Conservation (phyloP, 2,888 invertebrate species). For the Alcis repandata region DNA sequence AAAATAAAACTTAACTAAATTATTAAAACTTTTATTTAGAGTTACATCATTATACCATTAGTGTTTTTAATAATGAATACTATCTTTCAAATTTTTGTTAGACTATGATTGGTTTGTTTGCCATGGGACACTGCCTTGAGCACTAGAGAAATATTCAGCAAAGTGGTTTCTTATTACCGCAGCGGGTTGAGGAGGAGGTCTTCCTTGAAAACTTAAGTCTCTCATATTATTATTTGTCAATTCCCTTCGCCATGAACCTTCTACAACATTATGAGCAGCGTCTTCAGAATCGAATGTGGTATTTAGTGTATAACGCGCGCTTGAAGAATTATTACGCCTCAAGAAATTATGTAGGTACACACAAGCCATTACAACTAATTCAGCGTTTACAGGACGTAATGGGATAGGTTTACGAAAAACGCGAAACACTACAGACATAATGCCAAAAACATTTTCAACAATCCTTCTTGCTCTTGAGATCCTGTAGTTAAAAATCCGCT, state of each 20-base stretch:
- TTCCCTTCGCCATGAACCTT: conserved; percentile 7
- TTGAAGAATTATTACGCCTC: conserved; percentile 39
- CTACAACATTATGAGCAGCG: conserved; percentile 22
- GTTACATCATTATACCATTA: too few relatives aligned
- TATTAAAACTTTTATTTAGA: conserved; percentile 5
- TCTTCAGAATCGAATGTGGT: conserved; percentile 38
- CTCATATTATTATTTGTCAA: neutral
- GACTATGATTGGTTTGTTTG: conserved; percentile 16
- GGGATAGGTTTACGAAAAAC: conserved; percentile 28
- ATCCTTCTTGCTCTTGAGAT: conserved; percentile 46
- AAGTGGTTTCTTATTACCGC: conserved; percentile 23
- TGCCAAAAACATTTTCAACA: conserved; percentile 48
- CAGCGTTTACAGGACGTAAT: conserved; percentile 14
- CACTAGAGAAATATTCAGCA: conserved; percentile 37
- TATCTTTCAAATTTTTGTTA: neutral
- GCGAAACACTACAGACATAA: conserved; percentile 41
- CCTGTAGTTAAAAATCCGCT: conserved; percentile 43
- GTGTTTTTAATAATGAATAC: too few relatives aligned
- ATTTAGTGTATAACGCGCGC: conserved; percentile 24
- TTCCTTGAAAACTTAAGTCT: neutral
- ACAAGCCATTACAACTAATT: conserved; percentile 48
- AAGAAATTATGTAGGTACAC: conserved; percentile 36
- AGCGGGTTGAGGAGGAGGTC: conserved; percentile 1
- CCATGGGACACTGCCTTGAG: conserved; percentile 15
- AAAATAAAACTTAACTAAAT: conserved; percentile 24